A percentile compares a stretch with the other conserved stretches of the same genome.
phyloP scores from a whole-genome alignment of 2,888 invertebrate species.

The Reticulitermes lucifugus region DNA sequence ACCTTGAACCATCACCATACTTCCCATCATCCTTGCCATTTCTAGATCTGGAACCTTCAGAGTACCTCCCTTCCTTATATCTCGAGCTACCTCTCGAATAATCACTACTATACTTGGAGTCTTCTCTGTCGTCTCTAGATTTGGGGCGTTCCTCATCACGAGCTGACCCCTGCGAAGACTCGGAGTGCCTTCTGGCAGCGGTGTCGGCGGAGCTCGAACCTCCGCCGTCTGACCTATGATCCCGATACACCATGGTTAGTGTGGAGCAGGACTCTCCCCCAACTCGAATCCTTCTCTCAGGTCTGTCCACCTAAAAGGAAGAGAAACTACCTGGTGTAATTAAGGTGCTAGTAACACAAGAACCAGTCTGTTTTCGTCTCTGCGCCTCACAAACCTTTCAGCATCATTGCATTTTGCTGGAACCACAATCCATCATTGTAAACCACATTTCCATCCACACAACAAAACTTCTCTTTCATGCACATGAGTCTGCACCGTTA shows the following conservation, averaged over 20 bases:
- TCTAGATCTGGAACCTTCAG: constrained; percentile 39
- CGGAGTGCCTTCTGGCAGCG: constrained; percentile 41
- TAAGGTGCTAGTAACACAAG: constrained; percentile 48
- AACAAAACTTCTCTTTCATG: neutral
- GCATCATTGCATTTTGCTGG: constrained; percentile 17
- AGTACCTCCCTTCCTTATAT: constrained; percentile 45
- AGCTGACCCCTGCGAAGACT: constrained; percentile 35
- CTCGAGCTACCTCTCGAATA: constrained; percentile 28
- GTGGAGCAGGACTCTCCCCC: constrained; percentile 29
- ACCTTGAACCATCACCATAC: constrained; percentile 43
- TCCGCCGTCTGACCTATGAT: constrained; percentile 55
- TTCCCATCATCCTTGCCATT: constrained; percentile 46
- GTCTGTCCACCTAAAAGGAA: constrained; percentile 54
- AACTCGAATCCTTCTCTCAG: constrained; percentile 16
- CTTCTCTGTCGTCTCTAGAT: constrained; percentile 35
- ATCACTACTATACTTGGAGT: constrained; percentile 37
- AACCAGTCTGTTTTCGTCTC: constrained; percentile 28
- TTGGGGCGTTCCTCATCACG: constrained; percentile 41
- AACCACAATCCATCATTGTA: constrained; percentile 54
- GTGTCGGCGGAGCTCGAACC: constrained; percentile 43
- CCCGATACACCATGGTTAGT: constrained; percentile 56
- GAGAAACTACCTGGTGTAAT: constrained; percentile 55
- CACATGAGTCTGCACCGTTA: neutral
- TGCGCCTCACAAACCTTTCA: constrained; percentile 36
- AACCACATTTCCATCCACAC: constrained; percentile 38